Conservation (phyloP, 2,888 invertebrate genomes). For the Syrphus vitripennis region DNA sequence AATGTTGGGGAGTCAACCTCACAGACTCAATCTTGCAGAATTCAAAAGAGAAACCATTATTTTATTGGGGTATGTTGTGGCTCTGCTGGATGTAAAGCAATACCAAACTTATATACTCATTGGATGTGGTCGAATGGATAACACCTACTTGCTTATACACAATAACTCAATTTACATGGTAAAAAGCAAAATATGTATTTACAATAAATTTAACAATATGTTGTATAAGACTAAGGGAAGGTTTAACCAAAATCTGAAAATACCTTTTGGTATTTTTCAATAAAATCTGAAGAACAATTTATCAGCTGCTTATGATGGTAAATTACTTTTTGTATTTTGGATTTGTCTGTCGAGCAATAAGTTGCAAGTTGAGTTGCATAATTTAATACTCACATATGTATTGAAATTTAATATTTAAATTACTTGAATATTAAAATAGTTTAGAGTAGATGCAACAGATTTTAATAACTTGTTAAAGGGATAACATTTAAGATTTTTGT, state of each 20-base stretch:
- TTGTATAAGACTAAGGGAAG: not conserved
- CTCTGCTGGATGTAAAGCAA: not conserved
- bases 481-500: no score
- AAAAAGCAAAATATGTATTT: not conserved
- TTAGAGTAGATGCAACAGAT: no score
- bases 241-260: not conserved
- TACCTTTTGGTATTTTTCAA: not conserved
- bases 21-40: not conserved
- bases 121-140: conserved; percentile 35
- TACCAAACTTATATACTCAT: not conserved
- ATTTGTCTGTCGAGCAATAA: no score
- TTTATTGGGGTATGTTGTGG: not conserved
- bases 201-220: not conserved
- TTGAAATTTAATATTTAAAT: no score
- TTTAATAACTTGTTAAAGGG: no score
- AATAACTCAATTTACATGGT: conserved; percentile 16
- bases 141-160: not conserved
- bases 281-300: not conserved
- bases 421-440: no score
- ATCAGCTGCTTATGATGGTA: not conserved
- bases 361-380: no score
- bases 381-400: no score
- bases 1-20: no score
- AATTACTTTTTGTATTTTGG: not conserved
- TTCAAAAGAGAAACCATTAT: conserved; percentile 6